Conservation (phyloP, 1,140 invertebrate genomes). For the Argopecten irradians region DNA sequence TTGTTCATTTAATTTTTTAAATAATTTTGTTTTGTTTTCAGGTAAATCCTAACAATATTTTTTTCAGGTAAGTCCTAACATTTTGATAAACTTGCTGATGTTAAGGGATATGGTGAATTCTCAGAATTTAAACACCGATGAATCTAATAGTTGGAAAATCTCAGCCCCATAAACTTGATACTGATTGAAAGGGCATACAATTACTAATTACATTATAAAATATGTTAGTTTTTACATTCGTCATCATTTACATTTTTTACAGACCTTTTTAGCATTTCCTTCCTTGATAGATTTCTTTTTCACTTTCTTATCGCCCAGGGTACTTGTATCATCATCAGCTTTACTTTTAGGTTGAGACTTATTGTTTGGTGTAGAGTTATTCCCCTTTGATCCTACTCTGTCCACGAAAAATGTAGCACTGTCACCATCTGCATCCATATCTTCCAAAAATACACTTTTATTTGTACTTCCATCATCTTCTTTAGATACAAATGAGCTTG, state of each 20-base stretch:
- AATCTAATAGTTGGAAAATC: no score
- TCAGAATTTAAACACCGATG: no score
- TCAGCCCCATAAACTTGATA: no score
- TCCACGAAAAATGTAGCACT: conserved; percentile 31
- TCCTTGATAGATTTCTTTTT: neutral
- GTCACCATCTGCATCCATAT: conserved; percentile 17
- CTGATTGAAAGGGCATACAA: no score
- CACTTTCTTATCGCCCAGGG: conserved; percentile 39
- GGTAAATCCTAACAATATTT: no score
- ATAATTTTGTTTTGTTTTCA: no score
- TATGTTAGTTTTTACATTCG: neutral
- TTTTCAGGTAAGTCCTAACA: no score
- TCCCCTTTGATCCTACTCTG: conserved; percentile 32
- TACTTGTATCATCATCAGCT: conserved; percentile 21
- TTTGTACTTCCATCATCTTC: neutral
- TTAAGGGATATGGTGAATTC: no score
- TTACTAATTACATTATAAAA: neutral
- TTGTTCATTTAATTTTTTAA: no score
- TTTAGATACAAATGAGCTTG: neutral
- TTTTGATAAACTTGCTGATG: no score
- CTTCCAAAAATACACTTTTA: neutral
- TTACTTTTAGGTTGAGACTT: neutral
- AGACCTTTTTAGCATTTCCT: neutral
- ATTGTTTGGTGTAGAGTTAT: conserved; percentile 19
- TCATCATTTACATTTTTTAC: neutral